Base-by-base conservation (phyloP, 1,140 invertebrate species). In the Drosophila rhopaloa region DNA sequence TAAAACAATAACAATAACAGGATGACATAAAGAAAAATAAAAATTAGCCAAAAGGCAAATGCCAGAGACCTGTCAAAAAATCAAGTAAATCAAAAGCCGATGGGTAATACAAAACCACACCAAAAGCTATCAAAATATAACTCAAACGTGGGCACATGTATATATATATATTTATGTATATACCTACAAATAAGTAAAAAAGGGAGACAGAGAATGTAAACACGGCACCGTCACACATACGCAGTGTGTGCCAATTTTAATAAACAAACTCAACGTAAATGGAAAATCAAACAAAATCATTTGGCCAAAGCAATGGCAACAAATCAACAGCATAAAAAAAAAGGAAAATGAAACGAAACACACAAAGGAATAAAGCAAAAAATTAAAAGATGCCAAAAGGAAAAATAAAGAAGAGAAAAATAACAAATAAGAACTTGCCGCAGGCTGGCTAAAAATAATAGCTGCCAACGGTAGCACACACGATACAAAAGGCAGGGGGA, bases 261-360 rank as follows among this genome's bases (percentile, higher is more conserved):
- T 86, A 86, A 83, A 86, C 83, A 86, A 86, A 86, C 83, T 79
- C 63, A 73, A 63, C 83, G 85, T 86, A 86, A 86, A 86, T 86
- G 83, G 79, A 86, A 86, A 86, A 88, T 83, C 83, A 86, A 86
- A 86, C 83, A 88, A 81, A 85, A 62, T 75, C 78, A 81, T 82
- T 73, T 70, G 46, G 38, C 60, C 67, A 56, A 70, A 70, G 44
- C 65, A 50, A 75, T 32, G 37, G 61, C 76, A 79, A 77, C 61
- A 82, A 74, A 61, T 63, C 56, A 57, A 71, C 56, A 58, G 38
- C 61, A 53, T 41, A 57, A 24, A 48, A 70, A 48, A 70, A 40
- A 40, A 3, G 37, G 29, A 55, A 61, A 32, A 40, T 38, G 13
- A 58, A 67, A 65, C 10, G 29, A 57, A 67, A 67, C 38, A 72